Conservation (phyloP, 1,140 invertebrate genomes). For the Colletes latitarsis region DNA sequence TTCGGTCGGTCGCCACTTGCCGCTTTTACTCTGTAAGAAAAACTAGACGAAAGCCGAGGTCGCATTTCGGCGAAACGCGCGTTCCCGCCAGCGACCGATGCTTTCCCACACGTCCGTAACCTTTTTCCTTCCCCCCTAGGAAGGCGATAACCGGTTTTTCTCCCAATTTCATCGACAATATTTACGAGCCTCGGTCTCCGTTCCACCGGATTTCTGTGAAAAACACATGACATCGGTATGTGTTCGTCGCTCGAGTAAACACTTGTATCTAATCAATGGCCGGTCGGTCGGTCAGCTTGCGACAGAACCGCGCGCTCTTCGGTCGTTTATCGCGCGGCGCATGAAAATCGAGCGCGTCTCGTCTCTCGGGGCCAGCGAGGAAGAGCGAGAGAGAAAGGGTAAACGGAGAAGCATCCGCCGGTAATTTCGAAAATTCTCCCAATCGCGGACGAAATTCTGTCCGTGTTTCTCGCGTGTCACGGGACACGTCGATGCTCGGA, state of each 20-base stretch:
- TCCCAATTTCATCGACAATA: conserved; percentile 34
- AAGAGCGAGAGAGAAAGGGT: conserved; percentile 19
- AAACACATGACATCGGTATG: conserved; percentile 43
- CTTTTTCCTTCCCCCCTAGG: not conserved
- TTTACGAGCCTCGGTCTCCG: conserved; percentile 11
- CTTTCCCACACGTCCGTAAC: not conserved
- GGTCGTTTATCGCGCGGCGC: conserved; percentile 14
- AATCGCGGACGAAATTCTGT: conserved; percentile 15
- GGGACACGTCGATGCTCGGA: conserved; percentile 12
- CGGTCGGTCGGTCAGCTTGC: conserved; percentile 41
- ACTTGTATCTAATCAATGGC: conserved; percentile 52
- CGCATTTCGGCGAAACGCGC: conserved; percentile 27
- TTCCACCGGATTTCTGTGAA: conserved; percentile 19
- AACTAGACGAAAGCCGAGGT: conserved; percentile 28
- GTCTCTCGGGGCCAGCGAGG: not conserved
- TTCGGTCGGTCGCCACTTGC: not conserved
- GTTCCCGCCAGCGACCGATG: not conserved
- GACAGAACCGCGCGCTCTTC: conserved; percentile 30
- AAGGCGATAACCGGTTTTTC: conserved; percentile 43
- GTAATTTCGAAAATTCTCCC: conserved; percentile 5
- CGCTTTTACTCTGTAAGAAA: conserved; percentile 30
- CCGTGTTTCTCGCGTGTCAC: conserved; percentile 25
- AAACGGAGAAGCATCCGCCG: not conserved
- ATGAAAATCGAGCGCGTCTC: not conserved
- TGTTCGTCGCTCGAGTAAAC: conserved; percentile 45